Conservation (phyloP, 2,888 invertebrate genomes). For the Drosophila diplacantha region DNA sequence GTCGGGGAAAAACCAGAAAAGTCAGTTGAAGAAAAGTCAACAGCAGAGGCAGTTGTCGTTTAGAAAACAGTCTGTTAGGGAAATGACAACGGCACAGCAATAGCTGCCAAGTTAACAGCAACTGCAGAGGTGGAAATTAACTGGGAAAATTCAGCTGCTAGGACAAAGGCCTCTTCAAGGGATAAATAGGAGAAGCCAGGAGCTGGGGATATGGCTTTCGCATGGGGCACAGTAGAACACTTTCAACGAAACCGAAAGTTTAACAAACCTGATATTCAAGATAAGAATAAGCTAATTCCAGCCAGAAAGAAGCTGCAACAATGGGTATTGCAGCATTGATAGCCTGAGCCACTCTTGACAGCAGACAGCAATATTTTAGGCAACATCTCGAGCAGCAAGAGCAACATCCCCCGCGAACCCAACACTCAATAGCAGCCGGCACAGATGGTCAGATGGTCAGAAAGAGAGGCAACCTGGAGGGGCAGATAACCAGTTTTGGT, state of each 20-base stretch:
- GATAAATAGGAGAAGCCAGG: neutral
- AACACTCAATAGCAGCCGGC: conserved; percentile 1
- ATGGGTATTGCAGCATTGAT: neutral
- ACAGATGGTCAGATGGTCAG: conserved; percentile 20
- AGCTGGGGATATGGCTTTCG: neutral
- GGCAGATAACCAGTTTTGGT: conserved; percentile 50
- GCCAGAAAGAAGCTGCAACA: neutral
- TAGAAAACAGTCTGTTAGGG: neutral
- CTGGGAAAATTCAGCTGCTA: neutral
- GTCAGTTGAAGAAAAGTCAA: neutral
- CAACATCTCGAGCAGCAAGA: neutral
- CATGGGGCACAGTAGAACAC: neutral
- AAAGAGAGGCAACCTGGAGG: conserved; percentile 2
- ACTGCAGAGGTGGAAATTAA: neutral
- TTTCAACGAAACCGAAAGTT: neutral
- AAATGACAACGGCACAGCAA: neutral
- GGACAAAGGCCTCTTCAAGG: neutral
- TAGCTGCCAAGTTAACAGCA: conserved; percentile 3
- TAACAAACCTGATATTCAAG: neutral
- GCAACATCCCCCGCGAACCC: conserved; percentile 6
- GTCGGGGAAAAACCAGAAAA: neutral
- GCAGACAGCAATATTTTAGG: neutral
- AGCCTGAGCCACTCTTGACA: neutral
- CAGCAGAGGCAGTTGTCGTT: conserved; percentile 1
- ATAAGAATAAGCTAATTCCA: neutral